These are phyloP conservation scores for Margarornis squamiger DNA, from an alignment of 2,797 vertebrate species.

Conservation along the genomic window DNA sequence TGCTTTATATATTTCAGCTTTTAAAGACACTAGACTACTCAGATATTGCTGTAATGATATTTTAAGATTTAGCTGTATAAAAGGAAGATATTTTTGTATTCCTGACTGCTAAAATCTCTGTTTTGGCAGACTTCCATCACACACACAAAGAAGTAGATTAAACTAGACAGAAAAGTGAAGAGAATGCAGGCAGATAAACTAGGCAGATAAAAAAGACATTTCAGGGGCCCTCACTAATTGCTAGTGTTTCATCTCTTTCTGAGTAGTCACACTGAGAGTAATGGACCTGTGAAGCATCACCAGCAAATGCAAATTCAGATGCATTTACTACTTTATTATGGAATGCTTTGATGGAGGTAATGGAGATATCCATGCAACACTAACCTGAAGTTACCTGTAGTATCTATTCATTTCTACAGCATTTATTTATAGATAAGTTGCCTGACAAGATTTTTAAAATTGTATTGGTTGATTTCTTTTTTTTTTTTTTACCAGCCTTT, in stretches of 20 bases:
- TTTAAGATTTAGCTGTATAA: not conserved
- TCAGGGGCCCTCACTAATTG: not conserved
- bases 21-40: not conserved
- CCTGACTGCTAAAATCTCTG: not conserved
- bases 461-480: not conserved
- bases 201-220: not conserved
- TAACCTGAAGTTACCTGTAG: not conserved
- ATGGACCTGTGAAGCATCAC: not conserved
- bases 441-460: not conserved
- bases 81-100: not conserved
- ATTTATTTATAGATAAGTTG: not conserved
- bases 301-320: not conserved
- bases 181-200: not conserved
- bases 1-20: not conserved
- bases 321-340: not conserved
- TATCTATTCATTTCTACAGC: not conserved
- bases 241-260: not conserved
- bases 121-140: not conserved
- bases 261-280: not conserved
- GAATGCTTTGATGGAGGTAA: not conserved
- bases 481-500: not conserved
- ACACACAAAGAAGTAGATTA: not conserved
- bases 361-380: not conserved
- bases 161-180: not conserved
- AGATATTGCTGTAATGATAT: not conserved